Conservation (phyloP, 2,113 vertebrate species). For the Ovibos moschatus region DNA sequence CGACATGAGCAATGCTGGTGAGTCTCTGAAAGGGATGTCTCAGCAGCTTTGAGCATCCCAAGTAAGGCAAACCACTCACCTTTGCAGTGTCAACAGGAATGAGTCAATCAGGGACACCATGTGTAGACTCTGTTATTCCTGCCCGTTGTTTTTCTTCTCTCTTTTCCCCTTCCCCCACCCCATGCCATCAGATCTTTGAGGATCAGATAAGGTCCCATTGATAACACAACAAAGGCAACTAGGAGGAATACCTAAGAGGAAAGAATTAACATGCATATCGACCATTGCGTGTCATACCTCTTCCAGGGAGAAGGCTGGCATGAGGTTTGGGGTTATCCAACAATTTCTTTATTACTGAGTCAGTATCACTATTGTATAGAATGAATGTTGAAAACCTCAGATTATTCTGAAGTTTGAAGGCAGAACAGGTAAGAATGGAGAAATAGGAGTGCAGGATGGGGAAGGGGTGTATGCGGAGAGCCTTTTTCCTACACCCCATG, state of each 20-base stretch:
- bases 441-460: background rate
- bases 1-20: constrained; percentile 66
- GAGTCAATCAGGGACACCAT: background rate
- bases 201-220: background rate
- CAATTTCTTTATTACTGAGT: background rate
- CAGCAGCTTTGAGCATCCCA: background rate
- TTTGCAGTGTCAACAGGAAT: background rate
- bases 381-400: background rate
- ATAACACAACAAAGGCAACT: background rate
- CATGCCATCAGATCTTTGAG: background rate
- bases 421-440: background rate
- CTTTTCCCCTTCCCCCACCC: background rate
- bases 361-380: background rate
- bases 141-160: background rate
- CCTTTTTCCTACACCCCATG: background rate
- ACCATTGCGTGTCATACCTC: background rate
- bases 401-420: background rate
- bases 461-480: background rate
- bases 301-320: background rate
- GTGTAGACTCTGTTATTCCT: background rate
- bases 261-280: background rate
- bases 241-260: background rate
- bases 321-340: background rate
- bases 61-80: background rate
- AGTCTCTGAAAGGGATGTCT: constrained; percentile 36